A percentile compares a stretch with the other conserved stretches of the same genome.
These are phyloP conservation scores for Ictalurus punctatus DNA, from an alignment of 2,113 vertebrate species.

Conservation along the genomic window DNA sequence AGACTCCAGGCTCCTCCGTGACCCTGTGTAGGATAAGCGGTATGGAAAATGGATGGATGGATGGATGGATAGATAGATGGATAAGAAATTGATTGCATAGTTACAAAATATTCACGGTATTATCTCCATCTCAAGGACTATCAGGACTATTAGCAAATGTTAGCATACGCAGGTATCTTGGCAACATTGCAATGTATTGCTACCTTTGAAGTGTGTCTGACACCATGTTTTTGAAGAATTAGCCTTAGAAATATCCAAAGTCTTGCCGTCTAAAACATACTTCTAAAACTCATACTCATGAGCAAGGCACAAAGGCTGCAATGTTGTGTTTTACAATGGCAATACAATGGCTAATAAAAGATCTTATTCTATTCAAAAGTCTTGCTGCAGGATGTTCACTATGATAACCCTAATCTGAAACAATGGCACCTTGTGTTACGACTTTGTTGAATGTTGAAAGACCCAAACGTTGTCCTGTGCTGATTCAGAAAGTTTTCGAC, in stretches of 20 bases:
- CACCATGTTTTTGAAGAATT: not conserved
- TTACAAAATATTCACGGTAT: not conserved
- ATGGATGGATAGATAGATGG: no score
- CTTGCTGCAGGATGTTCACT: not conserved
- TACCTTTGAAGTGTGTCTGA: not conserved
- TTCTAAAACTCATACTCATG: not conserved
- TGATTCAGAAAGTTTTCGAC: not conserved
- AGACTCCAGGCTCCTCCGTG: no score
- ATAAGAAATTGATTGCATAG: no score
- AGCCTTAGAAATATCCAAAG: not conserved
- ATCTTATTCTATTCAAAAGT: not conserved
- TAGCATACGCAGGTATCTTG: not conserved
- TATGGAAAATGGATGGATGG: no score
- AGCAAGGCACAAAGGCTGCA: not conserved
- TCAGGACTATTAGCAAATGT: not conserved
- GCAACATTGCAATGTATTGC: not conserved
- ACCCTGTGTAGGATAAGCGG: no score
- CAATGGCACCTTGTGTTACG: not conserved
- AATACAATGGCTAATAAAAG: not conserved
- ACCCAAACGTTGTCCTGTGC: no score
- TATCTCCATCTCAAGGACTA: not conserved
- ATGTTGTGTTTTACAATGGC: not conserved
- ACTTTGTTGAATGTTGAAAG: not conserved
- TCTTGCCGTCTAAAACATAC: not conserved
- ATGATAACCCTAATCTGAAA: constrained; percentile 27